A percentile compares a stretch with the other conserved stretches of the same genome.
These are phyloP conservation scores for Pandemis cinnamomeana DNA, from an alignment of 2,888 invertebrate genomes.

Conservation along the genomic window DNA sequence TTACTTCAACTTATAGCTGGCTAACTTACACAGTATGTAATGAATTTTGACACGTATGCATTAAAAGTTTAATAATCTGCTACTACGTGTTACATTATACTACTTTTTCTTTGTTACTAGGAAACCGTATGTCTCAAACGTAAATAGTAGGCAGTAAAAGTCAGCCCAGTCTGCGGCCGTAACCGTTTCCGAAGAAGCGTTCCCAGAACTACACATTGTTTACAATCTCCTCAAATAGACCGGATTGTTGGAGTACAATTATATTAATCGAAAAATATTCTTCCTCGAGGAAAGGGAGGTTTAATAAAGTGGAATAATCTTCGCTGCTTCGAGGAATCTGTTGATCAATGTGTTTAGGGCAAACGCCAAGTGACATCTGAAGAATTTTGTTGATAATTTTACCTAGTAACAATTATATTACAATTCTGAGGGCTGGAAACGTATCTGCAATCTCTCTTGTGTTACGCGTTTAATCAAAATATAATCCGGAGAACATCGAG, in stretches of 20 bases:
- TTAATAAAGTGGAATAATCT: background rate
- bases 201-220: constrained; percentile 34
- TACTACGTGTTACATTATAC: background rate
- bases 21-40: too few species aligned
- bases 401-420: too few species aligned
- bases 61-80: background rate
- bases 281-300: background rate
- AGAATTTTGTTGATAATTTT: too few species aligned
- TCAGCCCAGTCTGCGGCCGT: constrained; percentile 19
- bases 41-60: too few species aligned
- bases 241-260: constrained; percentile 5
- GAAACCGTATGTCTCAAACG: constrained; percentile 29
- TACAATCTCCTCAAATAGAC: constrained; percentile 30
- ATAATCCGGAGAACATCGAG: too few species aligned
- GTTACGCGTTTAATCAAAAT: too few species aligned
- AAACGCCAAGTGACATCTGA: background rate
- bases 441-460: too few species aligned
- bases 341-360: background rate
- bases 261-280: constrained; percentile 3
- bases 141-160: constrained; percentile 41
- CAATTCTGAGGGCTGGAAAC: too few species aligned
- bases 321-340: background rate
- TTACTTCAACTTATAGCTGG: too few species aligned
- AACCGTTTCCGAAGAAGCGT: constrained; percentile 25
- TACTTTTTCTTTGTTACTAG: background rate